Evolutionary conservation across 92 coral and sea anemone species (phyloP).

Genomic region (Umimayanthus chanpuru): DNA sequence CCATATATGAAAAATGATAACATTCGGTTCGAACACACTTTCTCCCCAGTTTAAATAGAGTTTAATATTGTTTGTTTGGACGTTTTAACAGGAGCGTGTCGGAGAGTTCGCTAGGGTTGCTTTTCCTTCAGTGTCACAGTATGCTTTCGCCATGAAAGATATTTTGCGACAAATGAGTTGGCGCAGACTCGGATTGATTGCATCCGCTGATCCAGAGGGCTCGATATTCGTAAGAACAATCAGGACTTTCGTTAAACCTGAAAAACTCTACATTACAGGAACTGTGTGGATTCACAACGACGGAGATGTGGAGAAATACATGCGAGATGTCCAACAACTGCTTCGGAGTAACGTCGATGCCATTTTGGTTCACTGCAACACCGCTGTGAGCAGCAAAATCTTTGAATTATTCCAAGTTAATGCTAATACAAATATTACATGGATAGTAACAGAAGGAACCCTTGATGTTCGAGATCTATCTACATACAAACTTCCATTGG

Average conservation of each 20-base stretch:
- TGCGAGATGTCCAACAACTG: neutral
- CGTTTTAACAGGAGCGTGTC: neutral
- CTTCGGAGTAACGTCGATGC: neutral
- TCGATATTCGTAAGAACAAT: neutral
- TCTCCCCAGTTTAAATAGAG: too few species aligned
- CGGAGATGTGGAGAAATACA: neutral
- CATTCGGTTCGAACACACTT: too few species aligned
- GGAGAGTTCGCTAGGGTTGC: constrained; percentile 1
- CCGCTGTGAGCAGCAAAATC: neutral
- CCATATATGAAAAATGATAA: too few species aligned
- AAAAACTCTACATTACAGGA: neutral
- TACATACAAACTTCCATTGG: neutral
- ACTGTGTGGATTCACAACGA: constrained; percentile 12
- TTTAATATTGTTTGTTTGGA: too few species aligned
- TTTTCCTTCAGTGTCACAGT: constrained; percentile 11
- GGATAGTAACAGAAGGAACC: neutral
- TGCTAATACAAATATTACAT: neutral
- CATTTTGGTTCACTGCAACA: neutral
- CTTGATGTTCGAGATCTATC: neutral
- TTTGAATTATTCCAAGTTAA: neutral
- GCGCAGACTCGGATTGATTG: constrained; percentile 7
- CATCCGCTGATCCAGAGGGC: constrained; percentile 20
- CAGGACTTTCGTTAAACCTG: neutral
- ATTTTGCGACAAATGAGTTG: constrained; percentile 4
- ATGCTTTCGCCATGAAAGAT: constrained; percentile 8